Conservation (phyloP, 2,113 vertebrate genomes). For the Lates calcarifer region DNA sequence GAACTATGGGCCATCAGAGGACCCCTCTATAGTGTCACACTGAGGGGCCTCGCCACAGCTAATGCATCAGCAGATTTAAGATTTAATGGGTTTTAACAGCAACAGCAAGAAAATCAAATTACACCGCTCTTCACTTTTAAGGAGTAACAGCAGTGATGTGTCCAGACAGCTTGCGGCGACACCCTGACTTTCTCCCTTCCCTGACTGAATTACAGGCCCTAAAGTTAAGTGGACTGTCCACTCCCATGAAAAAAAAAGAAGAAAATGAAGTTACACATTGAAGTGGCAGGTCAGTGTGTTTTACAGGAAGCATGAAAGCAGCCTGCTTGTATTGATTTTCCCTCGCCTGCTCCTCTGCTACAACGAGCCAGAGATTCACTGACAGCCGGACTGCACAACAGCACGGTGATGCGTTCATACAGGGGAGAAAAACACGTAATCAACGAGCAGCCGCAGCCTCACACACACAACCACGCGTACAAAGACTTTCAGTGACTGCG, state of each 20-base stretch:
- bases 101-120: constrained; percentile 44
- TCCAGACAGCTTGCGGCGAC: constrained; percentile 15
- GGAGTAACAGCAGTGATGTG: not conserved
- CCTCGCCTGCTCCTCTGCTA: not conserved
- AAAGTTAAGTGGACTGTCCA: not conserved
- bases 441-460: not conserved
- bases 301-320: constrained; percentile 5
- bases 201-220: not conserved
- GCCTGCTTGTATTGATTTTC: constrained; percentile 27
- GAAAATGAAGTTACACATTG: not conserved
- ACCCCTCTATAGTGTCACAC: not conserved
- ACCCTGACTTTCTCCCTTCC: not conserved
- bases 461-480: not conserved
- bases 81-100: constrained; percentile 51
- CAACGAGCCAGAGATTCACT: constrained; percentile 8
- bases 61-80: constrained; percentile 37
- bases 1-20: not conserved
- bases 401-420: constrained; percentile 13
- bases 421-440: not conserved
- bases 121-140: constrained; percentile 29
- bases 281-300: not conserved
- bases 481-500: constrained; percentile 30
- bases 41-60: not conserved
- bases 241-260: not conserved
- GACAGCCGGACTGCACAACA: not conserved